Conservation (phyloP, 1,140 invertebrate genomes). For the Plectus sambesii region DNA sequence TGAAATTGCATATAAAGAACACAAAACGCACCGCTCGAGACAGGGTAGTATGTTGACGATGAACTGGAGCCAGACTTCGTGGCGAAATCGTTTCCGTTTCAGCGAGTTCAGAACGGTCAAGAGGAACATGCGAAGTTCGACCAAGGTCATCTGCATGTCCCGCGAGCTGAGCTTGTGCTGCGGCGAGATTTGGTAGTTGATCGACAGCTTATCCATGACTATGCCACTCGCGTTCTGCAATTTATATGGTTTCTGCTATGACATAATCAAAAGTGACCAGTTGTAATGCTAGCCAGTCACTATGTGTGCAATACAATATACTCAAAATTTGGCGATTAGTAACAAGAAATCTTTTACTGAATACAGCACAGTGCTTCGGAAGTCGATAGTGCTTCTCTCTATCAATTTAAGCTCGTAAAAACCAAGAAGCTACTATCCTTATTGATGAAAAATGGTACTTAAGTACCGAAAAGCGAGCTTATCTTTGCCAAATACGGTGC, state of each 20-base stretch:
- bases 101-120: conserved; percentile 67
- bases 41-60: conserved; percentile 38
- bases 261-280: too few relatives aligned
- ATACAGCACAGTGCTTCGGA: too few relatives aligned
- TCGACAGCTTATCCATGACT: conserved; percentile 21
- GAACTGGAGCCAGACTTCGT: conserved; percentile 53
- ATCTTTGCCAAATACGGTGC: too few relatives aligned
- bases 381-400: too few relatives aligned
- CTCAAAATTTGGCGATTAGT: too few relatives aligned
- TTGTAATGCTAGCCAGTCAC: too few relatives aligned
- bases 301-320: too few relatives aligned
- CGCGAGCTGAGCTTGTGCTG: conserved; percentile 35
- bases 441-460: conserved; percentile 8
- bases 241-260: too few relatives aligned
- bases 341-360: too few relatives aligned
- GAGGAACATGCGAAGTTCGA: conserved; percentile 70
- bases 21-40: conserved; percentile 23
- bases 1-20: conserved; percentile 12
- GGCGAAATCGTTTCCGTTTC: conserved; percentile 48
- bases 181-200: conserved; percentile 40
- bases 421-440: conserved; percentile 19
- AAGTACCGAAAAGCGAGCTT: conserved; percentile 2
- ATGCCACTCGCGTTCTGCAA: conserved; percentile 25
- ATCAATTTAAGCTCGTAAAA: too few relatives aligned
- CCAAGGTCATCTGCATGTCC: conserved; percentile 34